Evolutionary conservation across 2,888 invertebrate species (phyloP), one percentile per base, ranked within the genome.

Genomic region (Frankliniella intonsa): DNA sequence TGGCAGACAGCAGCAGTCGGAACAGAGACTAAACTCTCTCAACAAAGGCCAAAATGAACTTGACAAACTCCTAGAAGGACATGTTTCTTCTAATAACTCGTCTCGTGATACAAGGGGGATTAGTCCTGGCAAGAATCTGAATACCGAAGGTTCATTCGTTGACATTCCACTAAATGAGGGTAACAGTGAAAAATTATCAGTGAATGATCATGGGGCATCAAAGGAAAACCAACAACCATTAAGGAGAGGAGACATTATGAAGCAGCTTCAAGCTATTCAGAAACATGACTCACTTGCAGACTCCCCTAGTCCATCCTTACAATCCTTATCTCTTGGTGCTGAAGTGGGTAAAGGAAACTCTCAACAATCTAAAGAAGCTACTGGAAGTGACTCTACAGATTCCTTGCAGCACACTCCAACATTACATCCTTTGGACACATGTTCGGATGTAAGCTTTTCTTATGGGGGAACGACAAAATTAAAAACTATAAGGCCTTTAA

Each of bases 381-480:
- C 79, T 27, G 27, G 12, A n/a, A 81, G 82, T 50, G 19, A 22
- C 17, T 38, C 51, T 5, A 82, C 81, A 27, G 82, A 81, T 17
- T 82, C 81, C 80, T 55, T 50, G 80, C 82, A 25, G 81, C 82
- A 50, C 81, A 83, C 38, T 65, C 81, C 69, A 25, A 76, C 87
- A 0, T 85, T 88, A 50, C 95, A 95, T 88, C 95, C 95, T 0
- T 86, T 95, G 7, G 94, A 94, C 84, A 93, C 93, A 85, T 92
- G 93, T 82, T 87, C 88, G 83, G 95, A 94, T 86, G 94, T 95
- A 0, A 93, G 93, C 86, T 94, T 95, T 80, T 93, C 93, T 84
- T 95, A 93, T 86, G 94, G 94, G 85, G 95, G 94, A 10, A 94
- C 94, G 0, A 94, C 94, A 0, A 94, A 95, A 86, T 88, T 95